These are phyloP conservation scores for Lepus europaeus DNA, from an alignment of 2,113 vertebrate species.

Conservation along the genomic window DNA sequence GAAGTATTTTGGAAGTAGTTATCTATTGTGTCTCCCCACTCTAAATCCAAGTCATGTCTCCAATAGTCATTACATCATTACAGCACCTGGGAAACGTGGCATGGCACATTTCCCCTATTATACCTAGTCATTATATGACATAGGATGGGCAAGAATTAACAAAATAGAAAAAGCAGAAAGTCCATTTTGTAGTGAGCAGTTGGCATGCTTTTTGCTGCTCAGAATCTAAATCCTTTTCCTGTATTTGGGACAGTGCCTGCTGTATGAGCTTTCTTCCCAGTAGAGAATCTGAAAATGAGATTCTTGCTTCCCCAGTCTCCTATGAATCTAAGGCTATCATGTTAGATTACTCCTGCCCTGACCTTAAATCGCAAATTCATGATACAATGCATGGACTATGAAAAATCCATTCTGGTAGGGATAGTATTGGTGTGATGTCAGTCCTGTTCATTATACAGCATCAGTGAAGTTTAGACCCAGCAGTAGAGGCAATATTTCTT, in stretches of 20 bases:
- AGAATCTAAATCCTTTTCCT: neutral
- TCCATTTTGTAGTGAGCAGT: neutral
- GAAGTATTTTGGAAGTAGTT: conserved; percentile 45
- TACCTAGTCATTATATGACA: neutral
- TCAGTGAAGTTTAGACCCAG: neutral
- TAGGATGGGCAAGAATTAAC: neutral
- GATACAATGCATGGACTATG: neutral
- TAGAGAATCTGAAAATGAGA: neutral
- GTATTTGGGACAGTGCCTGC: neutral
- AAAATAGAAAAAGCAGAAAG: neutral
- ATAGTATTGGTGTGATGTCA: neutral
- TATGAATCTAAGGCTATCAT: neutral
- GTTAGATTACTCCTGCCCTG: neutral
- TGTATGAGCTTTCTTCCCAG: neutral
- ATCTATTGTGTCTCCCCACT: neutral
- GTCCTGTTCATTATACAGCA: neutral
- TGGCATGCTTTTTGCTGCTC: neutral
- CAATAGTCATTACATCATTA: neutral
- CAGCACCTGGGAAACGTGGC: neutral
- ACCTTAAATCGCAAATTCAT: neutral
- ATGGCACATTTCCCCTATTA: neutral
- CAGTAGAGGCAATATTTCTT: neutral
- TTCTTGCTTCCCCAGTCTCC: neutral
- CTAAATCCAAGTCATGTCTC: neutral
- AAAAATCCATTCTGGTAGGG: neutral